These are phyloP conservation scores for Hirudinaria manillensis DNA, from an alignment of 2,888 invertebrate genomes.

Conservation along the genomic window DNA sequence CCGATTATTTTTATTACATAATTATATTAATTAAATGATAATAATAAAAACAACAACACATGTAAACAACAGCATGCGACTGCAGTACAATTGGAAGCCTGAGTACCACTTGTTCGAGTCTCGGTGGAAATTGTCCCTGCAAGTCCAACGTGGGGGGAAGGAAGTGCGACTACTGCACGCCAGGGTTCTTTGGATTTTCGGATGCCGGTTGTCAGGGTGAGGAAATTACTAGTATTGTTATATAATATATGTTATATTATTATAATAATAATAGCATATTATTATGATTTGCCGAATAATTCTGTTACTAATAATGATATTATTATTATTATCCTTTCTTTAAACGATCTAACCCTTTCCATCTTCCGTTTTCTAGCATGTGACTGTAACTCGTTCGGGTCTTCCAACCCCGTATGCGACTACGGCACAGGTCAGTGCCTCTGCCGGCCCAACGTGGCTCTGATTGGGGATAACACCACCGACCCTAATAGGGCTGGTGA, in stretches of 20 bases:
- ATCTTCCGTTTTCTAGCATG: conserved; percentile 59
- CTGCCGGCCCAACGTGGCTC: conserved; percentile 58
- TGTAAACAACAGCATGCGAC: conserved; percentile 65
- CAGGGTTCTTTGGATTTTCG: conserved; percentile 58
- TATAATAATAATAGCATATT: background rate
- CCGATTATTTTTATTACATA: background rate
- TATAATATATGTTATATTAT: background rate
- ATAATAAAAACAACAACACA: background rate
- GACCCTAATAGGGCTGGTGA: conserved; percentile 31
- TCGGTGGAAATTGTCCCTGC: conserved; percentile 53
- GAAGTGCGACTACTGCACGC: conserved; percentile 52
- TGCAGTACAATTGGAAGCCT: conserved; percentile 80
- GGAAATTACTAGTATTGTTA: conserved; percentile 13
- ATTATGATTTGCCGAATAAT: background rate
- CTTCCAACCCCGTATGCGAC: conserved; percentile 57
- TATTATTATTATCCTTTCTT: background rate
- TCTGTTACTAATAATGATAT: background rate
- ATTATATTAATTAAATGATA: background rate
- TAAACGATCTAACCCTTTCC: background rate
- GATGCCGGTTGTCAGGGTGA: conserved; percentile 73
- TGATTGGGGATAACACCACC: conserved; percentile 27
- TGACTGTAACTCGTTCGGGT: conserved; percentile 69
- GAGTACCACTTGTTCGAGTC: conserved; percentile 51
- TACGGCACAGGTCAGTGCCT: conserved; percentile 71
- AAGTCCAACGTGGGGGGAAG: conserved; percentile 51